Percentiles rank a stretch among this genome's conserved stretches.
Evolutionary conservation across 2,797 vertebrate species (phyloP).

Genomic region (Characodon lateralis): DNA sequence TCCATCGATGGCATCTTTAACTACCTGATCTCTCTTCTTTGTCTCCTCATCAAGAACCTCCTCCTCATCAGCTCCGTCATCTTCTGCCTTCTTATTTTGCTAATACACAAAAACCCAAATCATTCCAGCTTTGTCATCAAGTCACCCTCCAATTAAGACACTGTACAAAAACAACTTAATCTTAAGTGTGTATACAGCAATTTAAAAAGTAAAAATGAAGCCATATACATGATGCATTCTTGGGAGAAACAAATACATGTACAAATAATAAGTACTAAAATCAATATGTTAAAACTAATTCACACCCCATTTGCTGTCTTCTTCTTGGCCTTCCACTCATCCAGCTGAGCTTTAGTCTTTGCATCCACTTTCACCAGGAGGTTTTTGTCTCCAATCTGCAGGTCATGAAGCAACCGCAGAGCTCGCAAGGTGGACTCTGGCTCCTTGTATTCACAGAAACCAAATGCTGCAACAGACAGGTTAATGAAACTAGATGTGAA

Average conservation of each 20-base stretch:
- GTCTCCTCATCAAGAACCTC: slow-evolving; percentile 96
- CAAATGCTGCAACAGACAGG: slow-evolving; percentile 86
- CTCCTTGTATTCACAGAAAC: slow-evolving; percentile 99
- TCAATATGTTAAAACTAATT: slow-evolving; percentile 20
- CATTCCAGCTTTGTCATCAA: not conserved
- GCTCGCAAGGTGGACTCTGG: slow-evolving; percentile 95
- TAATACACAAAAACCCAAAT: not conserved
- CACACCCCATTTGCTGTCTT: slow-evolving; percentile 93
- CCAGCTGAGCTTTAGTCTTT: slow-evolving; percentile 97
- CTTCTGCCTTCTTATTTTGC: slow-evolving; percentile 83
- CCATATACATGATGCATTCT: not conserved
- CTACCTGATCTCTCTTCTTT: slow-evolving; percentile 93
- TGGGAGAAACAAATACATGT: not conserved
- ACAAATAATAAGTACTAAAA: no score
- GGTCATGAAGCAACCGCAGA: slow-evolving; percentile 93
- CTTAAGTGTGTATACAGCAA: not conserved
- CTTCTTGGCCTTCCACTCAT: slow-evolving; percentile 98
- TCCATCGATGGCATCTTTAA: slow-evolving; percentile 95
- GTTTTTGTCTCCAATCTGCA: slow-evolving; percentile 97
- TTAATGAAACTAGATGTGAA: slow-evolving; percentile 6
- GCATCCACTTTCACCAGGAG: slow-evolving; percentile 98
- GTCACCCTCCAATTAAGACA: not conserved
- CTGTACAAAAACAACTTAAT: not conserved
- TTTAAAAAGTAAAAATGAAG: not conserved
- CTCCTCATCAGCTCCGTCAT: slow-evolving; percentile 80